Base-by-base conservation (phyloP, 92 coral and sea anemone genomes). In the Siderastrea siderea region DNA sequence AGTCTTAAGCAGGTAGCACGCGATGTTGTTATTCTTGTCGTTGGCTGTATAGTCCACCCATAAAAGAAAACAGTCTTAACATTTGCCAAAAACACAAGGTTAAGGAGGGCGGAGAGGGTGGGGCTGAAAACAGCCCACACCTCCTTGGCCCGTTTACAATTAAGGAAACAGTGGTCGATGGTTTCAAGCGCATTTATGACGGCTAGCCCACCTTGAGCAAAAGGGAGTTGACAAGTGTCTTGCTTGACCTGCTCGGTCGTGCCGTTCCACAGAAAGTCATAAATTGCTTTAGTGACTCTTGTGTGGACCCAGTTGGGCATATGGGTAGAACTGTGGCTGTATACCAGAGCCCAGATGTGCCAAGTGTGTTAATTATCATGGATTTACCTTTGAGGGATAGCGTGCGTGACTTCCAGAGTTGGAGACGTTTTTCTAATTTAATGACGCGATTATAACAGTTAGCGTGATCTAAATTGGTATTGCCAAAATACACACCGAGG, bases 321-420 rank as follows among this genome's bases (percentile, higher is more conserved):
- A 5, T n/a, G n/a, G 61, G 26, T 6, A 83, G 66, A 3, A 83
- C 72, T 0, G 82, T 74, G 0, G 84, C 84, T 10, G 71, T 79
- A 61, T 82, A 89, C 71, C 77, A 71, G 7, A 89, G 69, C 15
- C 79, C 72, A 3, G 89, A 85, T 13, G 86, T 44, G 49, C 74
- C 93, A 14, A 74, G 79, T 1, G 86, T 72, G n/a, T 71, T 67
- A 57, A 89, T 89, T 0, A 89, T 80, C 50, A 89, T 71, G 7
- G 89, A 69, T 59, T 84, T 84, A 13, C 93, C 86, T 12, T 17
- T 68, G 6, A 83, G 65, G 16, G 88, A 52, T 46, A 82, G 61
- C 4, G 86, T 71, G 43, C 74, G 53, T 0, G 16, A 9, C 1
- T 47, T 63, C 92, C 92, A 82, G 2, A 72, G 6, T 5, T 89